Evolutionary conservation across 2,113 vertebrate genomes (phyloP), one percentile per base, ranked within the genome.

Genomic region (Falcunculus frontatus): DNA sequence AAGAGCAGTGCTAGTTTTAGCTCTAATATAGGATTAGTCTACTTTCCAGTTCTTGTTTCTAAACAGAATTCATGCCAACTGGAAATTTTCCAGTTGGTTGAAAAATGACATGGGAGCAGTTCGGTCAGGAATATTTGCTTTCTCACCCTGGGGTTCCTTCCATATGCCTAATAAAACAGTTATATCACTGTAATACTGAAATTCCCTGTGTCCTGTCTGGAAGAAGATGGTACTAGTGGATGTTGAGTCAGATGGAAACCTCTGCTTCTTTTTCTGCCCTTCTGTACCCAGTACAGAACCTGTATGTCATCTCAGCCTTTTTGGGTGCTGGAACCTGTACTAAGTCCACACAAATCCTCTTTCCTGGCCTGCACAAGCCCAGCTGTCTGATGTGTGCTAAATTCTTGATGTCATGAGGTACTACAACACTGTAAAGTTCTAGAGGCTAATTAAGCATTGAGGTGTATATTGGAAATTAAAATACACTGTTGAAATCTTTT

Each of bases 1-100:
- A 64, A 87, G 26, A 87, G 57, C 88, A 81, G 85, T 41, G 80
- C 82, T 84, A 78, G 3, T 93, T 96, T 95, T 92, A 96, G 88
- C 92, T 93, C 60, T 95, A 93, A 95, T 84, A 93, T 83, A 94
- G 95, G 96, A 97, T 96, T 96, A 96, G 68, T 96, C 95, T 94
- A 50, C 73, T 96, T 97, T 94, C 80, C 68, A 91, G 3, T 81
- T 95, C 88, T 95, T 94, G 60, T 81, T 90, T 88, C 86, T 94
- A 90, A 96, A 94, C 60, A 87, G 76, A 93, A 64, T 75, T 84
- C 1, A 6, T 92, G 95, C 93, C 93, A 96, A 93, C 86, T 95
- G 96, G 96, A 94, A 93, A 65, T 86, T 56, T 64, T 93, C 93
- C 96, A 94, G 60, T 75, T 84, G 69, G 80, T 93, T 96, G 76